phyloP scores from a whole-genome alignment of 2,113 vertebrate genomes.

The Gobiocypris rarus region DNA sequence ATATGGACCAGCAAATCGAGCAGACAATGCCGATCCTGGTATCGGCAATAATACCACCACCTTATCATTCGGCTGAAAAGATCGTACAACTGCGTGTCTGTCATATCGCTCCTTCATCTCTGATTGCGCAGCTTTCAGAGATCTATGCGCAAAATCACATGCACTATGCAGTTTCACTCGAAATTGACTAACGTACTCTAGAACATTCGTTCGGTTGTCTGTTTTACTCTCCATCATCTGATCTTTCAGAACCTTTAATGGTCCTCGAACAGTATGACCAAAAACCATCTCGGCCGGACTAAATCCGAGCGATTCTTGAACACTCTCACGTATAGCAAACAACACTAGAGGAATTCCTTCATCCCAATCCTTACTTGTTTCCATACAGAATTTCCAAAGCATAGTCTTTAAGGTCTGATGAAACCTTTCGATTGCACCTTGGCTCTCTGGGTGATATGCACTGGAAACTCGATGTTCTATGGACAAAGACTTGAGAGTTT shows the following conservation, averaged over 20 bases:
- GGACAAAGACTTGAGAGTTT: too few relatives aligned
- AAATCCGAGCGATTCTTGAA: not conserved
- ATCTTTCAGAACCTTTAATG: not conserved
- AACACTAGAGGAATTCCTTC: too few relatives aligned
- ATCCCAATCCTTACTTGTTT: too few relatives aligned
- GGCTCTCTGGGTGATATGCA: too few relatives aligned
- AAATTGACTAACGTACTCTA: not conserved
- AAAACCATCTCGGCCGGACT: conserved; percentile 1
- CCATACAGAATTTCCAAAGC: too few relatives aligned
- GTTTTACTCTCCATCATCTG: not conserved
- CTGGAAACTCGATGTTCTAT: too few relatives aligned
- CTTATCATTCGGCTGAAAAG: not conserved
- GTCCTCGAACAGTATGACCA: not conserved
- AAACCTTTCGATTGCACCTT: too few relatives aligned
- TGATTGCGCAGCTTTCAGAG: not conserved
- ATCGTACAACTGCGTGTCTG: not conserved
- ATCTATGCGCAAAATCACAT: not conserved
- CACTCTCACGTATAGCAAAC: not conserved
- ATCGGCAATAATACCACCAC: not conserved
- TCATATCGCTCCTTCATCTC: not conserved
- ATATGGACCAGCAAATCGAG: not conserved
- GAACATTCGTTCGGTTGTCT: not conserved
- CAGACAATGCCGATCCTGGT: not conserved
- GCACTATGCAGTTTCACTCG: not conserved
- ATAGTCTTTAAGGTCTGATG: too few relatives aligned